These are phyloP conservation scores for Eupleurogrammus muticus DNA, from an alignment of 2,797 vertebrate species.

Conservation along the genomic window DNA sequence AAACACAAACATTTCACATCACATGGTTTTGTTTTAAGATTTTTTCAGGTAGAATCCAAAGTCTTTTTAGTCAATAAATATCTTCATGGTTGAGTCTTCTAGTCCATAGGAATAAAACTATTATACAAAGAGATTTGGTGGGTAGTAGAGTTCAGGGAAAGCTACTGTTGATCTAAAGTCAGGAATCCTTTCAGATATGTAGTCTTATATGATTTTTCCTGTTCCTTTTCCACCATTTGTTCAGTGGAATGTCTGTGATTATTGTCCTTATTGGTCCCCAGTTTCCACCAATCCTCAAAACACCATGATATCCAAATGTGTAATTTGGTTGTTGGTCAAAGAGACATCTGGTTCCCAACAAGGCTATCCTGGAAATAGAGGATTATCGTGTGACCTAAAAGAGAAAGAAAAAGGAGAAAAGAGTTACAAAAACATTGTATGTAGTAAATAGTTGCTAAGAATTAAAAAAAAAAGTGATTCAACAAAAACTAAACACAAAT, in stretches of 20 bases:
- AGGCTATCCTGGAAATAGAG: conserved; percentile 52
- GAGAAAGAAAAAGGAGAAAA: conserved; percentile 36
- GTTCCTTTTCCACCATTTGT: conserved; percentile 40
- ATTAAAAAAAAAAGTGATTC: conserved; percentile 34
- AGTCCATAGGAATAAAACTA: conserved; percentile 76
- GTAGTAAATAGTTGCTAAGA: conserved; percentile 6
- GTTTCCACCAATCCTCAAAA: conserved; percentile 64
- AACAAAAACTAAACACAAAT: conserved; percentile 22
- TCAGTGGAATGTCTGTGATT: conserved; percentile 69
- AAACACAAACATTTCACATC: conserved; percentile 79
- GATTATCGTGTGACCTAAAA: conserved; percentile 87
- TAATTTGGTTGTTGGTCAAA: conserved; percentile 55
- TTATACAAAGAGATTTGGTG: conserved; percentile 79
- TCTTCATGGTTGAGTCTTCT: conserved; percentile 66
- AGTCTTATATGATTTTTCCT: conserved; percentile 54
- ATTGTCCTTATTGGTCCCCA: conserved; percentile 71
- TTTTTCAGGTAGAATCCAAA: conserved; percentile 65
- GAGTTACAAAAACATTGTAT: conserved; percentile 11
- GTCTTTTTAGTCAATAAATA: conserved; percentile 75
- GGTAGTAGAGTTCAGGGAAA: conserved; percentile 70
- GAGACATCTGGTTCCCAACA: conserved; percentile 59
- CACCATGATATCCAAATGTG: conserved; percentile 70
- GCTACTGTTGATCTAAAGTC: conserved; percentile 69
- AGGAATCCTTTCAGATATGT: conserved; percentile 61
- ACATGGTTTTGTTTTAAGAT: conserved; percentile 69